These are phyloP conservation scores for Drosophila kanekoi DNA, from an alignment of 2,888 invertebrate genomes.

Conservation along the genomic window DNA sequence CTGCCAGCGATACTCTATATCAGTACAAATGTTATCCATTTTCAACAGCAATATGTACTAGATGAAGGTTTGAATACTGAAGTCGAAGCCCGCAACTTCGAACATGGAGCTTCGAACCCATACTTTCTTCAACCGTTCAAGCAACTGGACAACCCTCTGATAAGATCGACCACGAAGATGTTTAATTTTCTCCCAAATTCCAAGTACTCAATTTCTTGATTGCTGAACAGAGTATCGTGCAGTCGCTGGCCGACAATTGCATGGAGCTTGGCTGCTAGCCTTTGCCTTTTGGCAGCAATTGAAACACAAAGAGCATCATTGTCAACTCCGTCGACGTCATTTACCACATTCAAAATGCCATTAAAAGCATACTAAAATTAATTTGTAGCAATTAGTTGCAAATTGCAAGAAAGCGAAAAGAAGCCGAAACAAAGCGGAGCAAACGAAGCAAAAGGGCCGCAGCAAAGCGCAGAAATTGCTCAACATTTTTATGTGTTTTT, in stretches of 20 bases:
- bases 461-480: slow-evolving; percentile 61
- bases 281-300: slow-evolving; percentile 53
- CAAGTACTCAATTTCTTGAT: background rate
- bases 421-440: slow-evolving; percentile 20
- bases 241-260: background rate
- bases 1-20: background rate
- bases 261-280: slow-evolving; percentile 4
- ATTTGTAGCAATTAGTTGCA: slow-evolving; percentile 81
- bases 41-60: too few species aligned
- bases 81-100: too few species aligned
- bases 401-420: slow-evolving; percentile 72
- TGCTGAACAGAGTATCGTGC: slow-evolving; percentile 1
- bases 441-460: slow-evolving; percentile 47
- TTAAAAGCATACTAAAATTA: slow-evolving; percentile 81
- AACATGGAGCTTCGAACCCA: too few species aligned
- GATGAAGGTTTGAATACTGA: too few species aligned
- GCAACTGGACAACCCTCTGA: too few species aligned
- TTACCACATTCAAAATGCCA: slow-evolving; percentile 80
- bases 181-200: background rate
- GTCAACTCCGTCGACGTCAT: slow-evolving; percentile 64
- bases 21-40: too few species aligned
- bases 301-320: slow-evolving; percentile 67
- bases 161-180: too few species aligned
- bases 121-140: too few species aligned
- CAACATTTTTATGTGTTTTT: slow-evolving; percentile 78